Evolutionary conservation across 2,888 invertebrate species (phyloP).

Genomic region (Pelosia muscerda): DNA sequence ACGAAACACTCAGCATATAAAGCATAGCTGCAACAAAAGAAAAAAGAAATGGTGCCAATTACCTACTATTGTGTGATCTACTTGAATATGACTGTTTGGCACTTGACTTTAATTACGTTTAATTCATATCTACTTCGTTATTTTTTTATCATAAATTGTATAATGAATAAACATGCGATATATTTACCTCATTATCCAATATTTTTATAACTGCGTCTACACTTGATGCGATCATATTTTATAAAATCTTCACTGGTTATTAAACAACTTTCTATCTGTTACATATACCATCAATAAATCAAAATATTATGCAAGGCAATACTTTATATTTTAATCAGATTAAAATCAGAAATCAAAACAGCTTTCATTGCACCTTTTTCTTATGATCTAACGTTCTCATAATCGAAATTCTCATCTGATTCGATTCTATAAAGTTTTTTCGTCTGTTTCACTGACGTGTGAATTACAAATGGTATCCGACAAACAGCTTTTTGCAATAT

Average conservation of each 20-base stretch:
- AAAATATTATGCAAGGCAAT: neutral
- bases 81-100: neutral
- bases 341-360: neutral
- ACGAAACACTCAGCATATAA: neutral
- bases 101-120: neutral
- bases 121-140: neutral
- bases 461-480: neutral
- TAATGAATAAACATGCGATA: neutral
- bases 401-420: neutral
- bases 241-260: neutral
- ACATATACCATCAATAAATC: neutral
- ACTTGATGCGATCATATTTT: neutral
- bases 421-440: neutral
- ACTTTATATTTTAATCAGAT: neutral
- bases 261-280: neutral
- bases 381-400: neutral
- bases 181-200: neutral
- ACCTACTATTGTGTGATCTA: constrained; percentile 3
- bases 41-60: neutral
- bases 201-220: neutral
- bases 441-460: neutral
- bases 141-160: neutral
- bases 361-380: neutral
- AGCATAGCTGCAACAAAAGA: neutral
- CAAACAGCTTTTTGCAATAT: too few relatives aligned